These are phyloP conservation scores for Epizoanthus ramosus DNA, from an alignment of 92 coral and sea anemone genomes.

Conservation along the genomic window DNA sequence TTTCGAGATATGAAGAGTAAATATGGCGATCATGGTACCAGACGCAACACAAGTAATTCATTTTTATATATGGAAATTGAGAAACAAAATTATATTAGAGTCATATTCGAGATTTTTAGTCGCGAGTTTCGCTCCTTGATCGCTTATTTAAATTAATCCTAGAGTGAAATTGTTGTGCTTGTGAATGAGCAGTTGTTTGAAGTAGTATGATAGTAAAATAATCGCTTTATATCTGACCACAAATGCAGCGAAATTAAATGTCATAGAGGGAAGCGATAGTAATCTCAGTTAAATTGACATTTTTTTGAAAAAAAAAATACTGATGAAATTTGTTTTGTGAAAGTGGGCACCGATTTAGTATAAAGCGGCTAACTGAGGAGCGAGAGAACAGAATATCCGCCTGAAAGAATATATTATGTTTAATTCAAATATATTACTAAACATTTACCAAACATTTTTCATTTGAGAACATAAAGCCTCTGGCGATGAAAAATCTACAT, in stretches of 20 bases:
- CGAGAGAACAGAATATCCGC: not conserved
- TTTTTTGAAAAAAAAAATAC: conserved; percentile 4
- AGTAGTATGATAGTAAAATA: conserved; percentile 40
- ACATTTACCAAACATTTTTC: conserved; percentile 34
- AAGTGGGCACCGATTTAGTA: not conserved
- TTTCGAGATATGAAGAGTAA: not conserved
- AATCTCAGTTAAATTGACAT: conserved; percentile 33
- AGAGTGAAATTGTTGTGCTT: conserved; percentile 6
- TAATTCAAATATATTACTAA: conserved; percentile 24
- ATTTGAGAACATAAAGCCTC: conserved; percentile 23
- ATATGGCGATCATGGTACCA: not conserved
- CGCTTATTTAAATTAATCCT: conserved; percentile 2
- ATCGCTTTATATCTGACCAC: conserved; percentile 44
- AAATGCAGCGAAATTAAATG: conserved; percentile 47
- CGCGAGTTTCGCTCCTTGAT: not conserved
- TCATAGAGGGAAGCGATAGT: conserved; percentile 31
- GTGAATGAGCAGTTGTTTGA: conserved; percentile 29
- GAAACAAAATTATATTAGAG: not conserved
- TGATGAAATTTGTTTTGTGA: conserved; percentile 1
- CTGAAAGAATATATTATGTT: not conserved
- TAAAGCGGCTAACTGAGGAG: not conserved
- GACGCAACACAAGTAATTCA: not conserved
- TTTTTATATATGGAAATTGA: conserved; percentile 1
- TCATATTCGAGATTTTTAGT: conserved; percentile 5
- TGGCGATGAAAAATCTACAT: not conserved